These are phyloP conservation scores for Aricia artaxerxes DNA, from an alignment of 2,888 invertebrate species.

Conservation along the genomic window DNA sequence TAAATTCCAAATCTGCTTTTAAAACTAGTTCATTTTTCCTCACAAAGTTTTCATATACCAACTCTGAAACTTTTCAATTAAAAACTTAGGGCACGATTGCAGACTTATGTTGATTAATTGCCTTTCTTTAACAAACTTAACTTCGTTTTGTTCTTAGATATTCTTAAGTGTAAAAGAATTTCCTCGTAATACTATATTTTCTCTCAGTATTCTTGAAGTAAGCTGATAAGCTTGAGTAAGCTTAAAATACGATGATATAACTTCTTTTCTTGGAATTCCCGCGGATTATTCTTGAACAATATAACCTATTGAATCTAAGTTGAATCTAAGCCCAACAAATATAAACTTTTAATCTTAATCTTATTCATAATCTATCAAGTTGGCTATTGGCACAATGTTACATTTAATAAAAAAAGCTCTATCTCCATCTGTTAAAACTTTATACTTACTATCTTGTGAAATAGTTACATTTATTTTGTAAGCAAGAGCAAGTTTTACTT, in stretches of 20 bases:
- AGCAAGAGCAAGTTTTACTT: background rate
- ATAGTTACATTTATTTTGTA: background rate
- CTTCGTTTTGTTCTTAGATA: slow-evolving; percentile 38
- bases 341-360: too few species aligned
- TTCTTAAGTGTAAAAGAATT: slow-evolving; percentile 35
- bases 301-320: background rate
- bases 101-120: slow-evolving; percentile 39
- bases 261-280: slow-evolving; percentile 1
- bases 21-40: slow-evolving; percentile 27
- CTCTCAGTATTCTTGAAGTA: slow-evolving; percentile 7
- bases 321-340: background rate
- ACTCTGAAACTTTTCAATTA: slow-evolving; percentile 40
- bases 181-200: slow-evolving; percentile 7
- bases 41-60: slow-evolving; percentile 27
- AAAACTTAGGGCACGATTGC: slow-evolving; percentile 37
- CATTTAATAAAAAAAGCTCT: too few species aligned
- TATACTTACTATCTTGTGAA: too few species aligned
- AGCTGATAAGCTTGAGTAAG: background rate
- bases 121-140: slow-evolving; percentile 39
- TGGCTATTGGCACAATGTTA: too few species aligned
- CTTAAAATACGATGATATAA: slow-evolving; percentile 8
- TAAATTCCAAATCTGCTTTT: background rate
- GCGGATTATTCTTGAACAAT: background rate
- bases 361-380: too few species aligned
- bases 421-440: too few species aligned